phyloP scores from a whole-genome alignment of 2,797 vertebrate genomes.

The Sebastes elongatus region DNA sequence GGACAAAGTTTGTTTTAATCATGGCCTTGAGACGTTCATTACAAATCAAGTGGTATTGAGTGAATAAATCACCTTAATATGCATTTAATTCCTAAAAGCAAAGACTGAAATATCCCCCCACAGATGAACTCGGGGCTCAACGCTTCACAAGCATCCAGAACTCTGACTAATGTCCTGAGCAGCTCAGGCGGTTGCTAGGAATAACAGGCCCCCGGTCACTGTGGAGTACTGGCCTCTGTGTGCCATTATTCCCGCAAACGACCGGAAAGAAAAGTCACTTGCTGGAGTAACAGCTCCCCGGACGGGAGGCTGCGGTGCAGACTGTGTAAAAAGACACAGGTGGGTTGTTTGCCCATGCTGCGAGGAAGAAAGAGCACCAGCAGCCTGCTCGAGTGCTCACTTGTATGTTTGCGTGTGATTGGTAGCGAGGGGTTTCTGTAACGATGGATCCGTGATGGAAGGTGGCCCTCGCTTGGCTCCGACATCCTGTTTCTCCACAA shows the following conservation, averaged over 20 bases:
- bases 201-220: constrained; percentile 70
- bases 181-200: constrained; percentile 75
- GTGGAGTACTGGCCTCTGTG: constrained; percentile 61
- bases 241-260: constrained; percentile 76
- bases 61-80: constrained; percentile 57
- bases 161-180: constrained; percentile 72
- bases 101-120: constrained; percentile 10
- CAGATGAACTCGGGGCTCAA: constrained; percentile 25
- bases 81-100: constrained; percentile 45
- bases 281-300: constrained; percentile 77
- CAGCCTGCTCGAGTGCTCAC: constrained; percentile 40
- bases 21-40: constrained; percentile 57
- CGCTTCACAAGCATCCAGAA: constrained; percentile 55
- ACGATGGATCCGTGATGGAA: constrained; percentile 19
- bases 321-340: constrained; percentile 59
- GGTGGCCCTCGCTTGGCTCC: constrained; percentile 31
- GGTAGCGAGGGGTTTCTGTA: constrained; percentile 33
- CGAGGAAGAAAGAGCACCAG: constrained; percentile 54
- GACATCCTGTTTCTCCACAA: constrained; percentile 8
- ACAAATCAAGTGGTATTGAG: constrained; percentile 52
- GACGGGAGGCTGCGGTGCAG: constrained; percentile 65
- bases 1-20: constrained; percentile 49
- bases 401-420: constrained; percentile 15
- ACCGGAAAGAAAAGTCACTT: constrained; percentile 82
- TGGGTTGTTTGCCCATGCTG: constrained; percentile 64